Conservation (phyloP, 2,797 vertebrate genomes). For the Pachyuromys duprasi region DNA sequence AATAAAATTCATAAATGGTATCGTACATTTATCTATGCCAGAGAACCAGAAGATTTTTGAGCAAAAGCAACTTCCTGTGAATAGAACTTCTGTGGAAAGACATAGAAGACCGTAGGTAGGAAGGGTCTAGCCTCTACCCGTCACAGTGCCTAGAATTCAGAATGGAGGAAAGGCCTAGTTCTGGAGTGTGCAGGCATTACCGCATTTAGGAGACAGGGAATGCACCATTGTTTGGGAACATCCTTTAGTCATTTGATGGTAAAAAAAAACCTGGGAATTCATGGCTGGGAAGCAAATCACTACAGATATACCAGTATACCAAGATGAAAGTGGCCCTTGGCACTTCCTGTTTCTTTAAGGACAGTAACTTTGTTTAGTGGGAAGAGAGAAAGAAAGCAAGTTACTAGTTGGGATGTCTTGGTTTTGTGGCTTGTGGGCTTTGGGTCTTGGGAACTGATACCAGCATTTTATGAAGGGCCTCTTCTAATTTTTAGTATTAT, state of each 20-base stretch:
- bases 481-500: not conserved
- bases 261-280: not conserved
- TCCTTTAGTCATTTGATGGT: not conserved
- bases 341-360: constrained; percentile 2
- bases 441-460: not conserved
- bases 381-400: not conserved
- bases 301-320: not conserved
- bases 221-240: not conserved
- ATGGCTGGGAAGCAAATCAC: not conserved
- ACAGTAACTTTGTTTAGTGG: not conserved
- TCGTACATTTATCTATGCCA: constrained; percentile 8
- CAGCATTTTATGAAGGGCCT: not conserved
- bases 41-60: not conserved
- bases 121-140: not conserved
- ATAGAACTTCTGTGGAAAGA: not conserved
- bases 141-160: not conserved
- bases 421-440: not conserved
- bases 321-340: not conserved
- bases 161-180: not conserved
- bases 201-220: not conserved
- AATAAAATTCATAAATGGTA: not conserved
- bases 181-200: not conserved
- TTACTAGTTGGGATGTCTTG: not conserved
- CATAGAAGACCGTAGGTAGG: not conserved
- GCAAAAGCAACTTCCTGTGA: not conserved